Conservation (phyloP, 2,888 invertebrate genomes). For the Drosophila cracens region DNA sequence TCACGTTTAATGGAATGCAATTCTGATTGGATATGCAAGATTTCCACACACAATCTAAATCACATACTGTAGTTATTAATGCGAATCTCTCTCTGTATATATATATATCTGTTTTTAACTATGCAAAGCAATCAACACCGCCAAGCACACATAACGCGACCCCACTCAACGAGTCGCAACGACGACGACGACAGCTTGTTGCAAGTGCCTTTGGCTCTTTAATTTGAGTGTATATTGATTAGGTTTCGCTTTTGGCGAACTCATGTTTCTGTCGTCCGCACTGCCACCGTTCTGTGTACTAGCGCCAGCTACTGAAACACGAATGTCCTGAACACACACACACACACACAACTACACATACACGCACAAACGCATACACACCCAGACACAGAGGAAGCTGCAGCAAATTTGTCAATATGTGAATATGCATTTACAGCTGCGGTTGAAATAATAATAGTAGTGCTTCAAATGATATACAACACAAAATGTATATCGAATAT, state of each 20-base stretch:
- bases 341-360: neutral
- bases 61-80: slow-evolving; percentile 48
- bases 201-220: slow-evolving; percentile 50
- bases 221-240: slow-evolving; percentile 75
- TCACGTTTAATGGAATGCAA: slow-evolving; percentile 76
- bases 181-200: slow-evolving; percentile 7
- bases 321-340: slow-evolving; percentile 19
- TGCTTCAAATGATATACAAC: neutral
- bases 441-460: neutral
- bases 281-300: slow-evolving; percentile 83
- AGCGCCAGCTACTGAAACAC: slow-evolving; percentile 80
- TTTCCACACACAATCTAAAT: slow-evolving; percentile 26
- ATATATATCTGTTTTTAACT: slow-evolving; percentile 2
- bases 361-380: neutral
- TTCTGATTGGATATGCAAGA: slow-evolving; percentile 36
- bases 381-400: neutral
- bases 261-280: slow-evolving; percentile 81
- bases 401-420: slow-evolving; percentile 82
- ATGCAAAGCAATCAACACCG: slow-evolving; percentile 76
- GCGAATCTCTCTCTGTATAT: neutral
- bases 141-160: slow-evolving; percentile 27
- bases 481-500: neutral
- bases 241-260: slow-evolving; percentile 76
- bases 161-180: slow-evolving; percentile 34
- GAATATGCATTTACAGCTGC: slow-evolving; percentile 2